Conservation (phyloP, 1,140 invertebrate genomes). For the Fopius arisanus region DNA sequence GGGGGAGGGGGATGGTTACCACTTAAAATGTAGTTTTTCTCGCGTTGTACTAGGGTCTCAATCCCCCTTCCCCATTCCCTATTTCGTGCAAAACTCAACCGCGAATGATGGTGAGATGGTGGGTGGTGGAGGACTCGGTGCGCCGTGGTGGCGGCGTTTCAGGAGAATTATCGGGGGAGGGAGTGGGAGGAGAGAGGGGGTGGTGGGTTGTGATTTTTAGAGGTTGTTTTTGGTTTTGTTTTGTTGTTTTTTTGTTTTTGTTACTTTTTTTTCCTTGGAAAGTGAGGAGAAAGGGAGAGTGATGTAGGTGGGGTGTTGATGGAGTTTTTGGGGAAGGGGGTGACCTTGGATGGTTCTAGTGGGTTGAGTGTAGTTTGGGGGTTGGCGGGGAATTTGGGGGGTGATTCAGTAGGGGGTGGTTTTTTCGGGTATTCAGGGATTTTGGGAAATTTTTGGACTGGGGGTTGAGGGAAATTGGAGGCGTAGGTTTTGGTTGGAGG, state of each 20-base stretch:
- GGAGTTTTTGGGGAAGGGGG: not conserved
- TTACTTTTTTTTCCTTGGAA: not conserved
- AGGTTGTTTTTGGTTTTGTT: not conserved
- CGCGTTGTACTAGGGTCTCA: not conserved
- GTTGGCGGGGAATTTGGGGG: too few relatives aligned
- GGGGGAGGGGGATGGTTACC: not conserved
- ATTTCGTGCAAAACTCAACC: conserved; percentile 11
- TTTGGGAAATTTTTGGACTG: too few relatives aligned
- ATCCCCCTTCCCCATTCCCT: not conserved
- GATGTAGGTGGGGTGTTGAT: not conserved
- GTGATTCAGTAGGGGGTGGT: too few relatives aligned
- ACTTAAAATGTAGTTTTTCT: conserved; percentile 6
- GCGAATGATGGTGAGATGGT: conserved; percentile 11
- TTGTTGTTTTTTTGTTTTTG: not conserved
- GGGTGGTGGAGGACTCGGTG: conserved; percentile 25
- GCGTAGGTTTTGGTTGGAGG: too few relatives aligned
- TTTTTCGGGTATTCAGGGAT: too few relatives aligned
- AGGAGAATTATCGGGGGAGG: conserved; percentile 15
- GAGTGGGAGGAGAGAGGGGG: conserved; percentile 25
- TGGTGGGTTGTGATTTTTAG: not conserved
- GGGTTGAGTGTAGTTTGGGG: not conserved
- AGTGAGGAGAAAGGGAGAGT: too few relatives aligned
- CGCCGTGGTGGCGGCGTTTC: conserved; percentile 14
- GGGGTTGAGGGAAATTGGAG: too few relatives aligned
- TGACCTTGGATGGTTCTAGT: not conserved